phyloP scores from a whole-genome alignment of 2,888 invertebrate species.

The Orthosia gracilis region DNA sequence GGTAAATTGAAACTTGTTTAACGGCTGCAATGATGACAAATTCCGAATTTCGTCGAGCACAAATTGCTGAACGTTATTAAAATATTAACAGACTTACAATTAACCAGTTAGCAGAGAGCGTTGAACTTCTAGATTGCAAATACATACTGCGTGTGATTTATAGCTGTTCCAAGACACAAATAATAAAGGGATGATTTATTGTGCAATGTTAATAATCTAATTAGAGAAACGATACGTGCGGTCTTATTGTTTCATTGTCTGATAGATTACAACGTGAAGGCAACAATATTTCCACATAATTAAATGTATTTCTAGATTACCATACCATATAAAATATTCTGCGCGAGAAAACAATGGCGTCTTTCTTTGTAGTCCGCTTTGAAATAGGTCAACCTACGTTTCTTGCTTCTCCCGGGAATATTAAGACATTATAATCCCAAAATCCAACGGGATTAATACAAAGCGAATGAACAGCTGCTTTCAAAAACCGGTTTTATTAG shows the following conservation, averaged over 20 bases:
- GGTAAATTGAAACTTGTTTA: slow-evolving; percentile 78
- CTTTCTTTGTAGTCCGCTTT: slow-evolving; percentile 1
- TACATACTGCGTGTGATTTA: slow-evolving; percentile 33
- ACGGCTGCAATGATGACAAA: slow-evolving; percentile 73
- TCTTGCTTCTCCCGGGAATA: slow-evolving; percentile 7
- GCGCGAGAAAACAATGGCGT: slow-evolving; percentile 7
- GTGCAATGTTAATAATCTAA: slow-evolving; percentile 22
- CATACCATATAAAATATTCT: slow-evolving; percentile 12
- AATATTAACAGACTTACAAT: slow-evolving; percentile 56
- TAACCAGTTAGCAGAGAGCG: slow-evolving; percentile 48
- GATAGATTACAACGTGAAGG: slow-evolving; percentile 6
- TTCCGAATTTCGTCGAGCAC: slow-evolving; percentile 44
- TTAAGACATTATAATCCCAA: background rate
- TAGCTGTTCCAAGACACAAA: slow-evolving; percentile 33
- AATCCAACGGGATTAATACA: slow-evolving; percentile 6
- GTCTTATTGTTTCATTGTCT: slow-evolving; percentile 20
- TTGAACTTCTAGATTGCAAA: slow-evolving; percentile 60
- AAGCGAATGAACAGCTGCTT: slow-evolving; percentile 23
- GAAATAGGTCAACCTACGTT: slow-evolving; percentile 25
- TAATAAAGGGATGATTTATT: slow-evolving; percentile 41
- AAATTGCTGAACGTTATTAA: slow-evolving; percentile 59
- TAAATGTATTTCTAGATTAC: background rate
- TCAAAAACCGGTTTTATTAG: slow-evolving; percentile 33
- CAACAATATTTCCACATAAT: background rate
- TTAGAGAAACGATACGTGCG: slow-evolving; percentile 38